Evolutionary conservation across 2,888 invertebrate species (phyloP), one percentile per base, ranked within the genome.

Genomic region (Atrina japonica): DNA sequence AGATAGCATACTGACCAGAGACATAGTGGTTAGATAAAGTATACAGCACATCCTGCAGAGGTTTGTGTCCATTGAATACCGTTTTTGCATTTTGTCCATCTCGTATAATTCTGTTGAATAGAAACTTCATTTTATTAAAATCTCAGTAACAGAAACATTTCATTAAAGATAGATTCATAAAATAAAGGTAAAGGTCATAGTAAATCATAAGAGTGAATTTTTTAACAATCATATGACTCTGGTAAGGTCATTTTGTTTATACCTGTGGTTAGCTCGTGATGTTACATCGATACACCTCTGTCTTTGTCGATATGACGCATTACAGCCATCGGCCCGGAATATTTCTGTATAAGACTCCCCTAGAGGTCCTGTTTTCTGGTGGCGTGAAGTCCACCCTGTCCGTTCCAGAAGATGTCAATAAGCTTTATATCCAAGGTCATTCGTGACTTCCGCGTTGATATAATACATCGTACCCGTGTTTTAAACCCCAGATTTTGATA

Each of bases 21-120:
- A 78, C 73, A 41, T 80, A 82, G 61, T 83, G 80, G 67, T 85
- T 85, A 7, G 82, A 75, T 1, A 81, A 52, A 0, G 86, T 84
- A 58, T 80, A 86, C 9, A 73, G 41, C 27, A 75, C 66, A 49
- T 85, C 83, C 35, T 65, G 61, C 11, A 79, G 30, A 25, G 77
- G 77, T 30, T 77, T 69, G 58, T 83, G 81, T 18, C 86, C 85
- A 70, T 83, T 85, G 55, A 85, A 85, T 14, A 86, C 75, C 1
- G 86, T 83, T 7, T 47, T 72, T 23, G 80, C 70, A 1, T 77
- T 83, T n/a, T 63, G 52, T 2, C 84, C 86, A 65, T 86, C 86
- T 27, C 77, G 71, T 14, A 86, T 77, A 14, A 72, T 73, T 65
- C 84, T 84, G 47, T 0, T 74, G n/a, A 75, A 52, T 9, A 30